Conservation (phyloP, 2,888 invertebrate genomes). For the Diarsia mendica region DNA sequence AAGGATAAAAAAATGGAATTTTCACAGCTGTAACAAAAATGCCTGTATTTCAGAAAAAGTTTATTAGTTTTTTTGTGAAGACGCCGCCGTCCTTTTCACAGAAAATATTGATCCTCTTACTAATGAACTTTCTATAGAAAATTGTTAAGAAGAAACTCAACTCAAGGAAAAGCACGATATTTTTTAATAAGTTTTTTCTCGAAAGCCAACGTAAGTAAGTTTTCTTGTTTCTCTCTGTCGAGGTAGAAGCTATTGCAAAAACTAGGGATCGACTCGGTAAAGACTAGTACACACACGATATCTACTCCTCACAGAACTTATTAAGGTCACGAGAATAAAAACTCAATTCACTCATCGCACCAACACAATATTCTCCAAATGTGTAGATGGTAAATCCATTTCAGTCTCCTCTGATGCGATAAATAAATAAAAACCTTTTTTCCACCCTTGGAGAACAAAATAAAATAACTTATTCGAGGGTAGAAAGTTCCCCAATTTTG, state of each 20-base stretch:
- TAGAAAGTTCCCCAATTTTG: conserved; percentile 56
- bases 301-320: conserved; percentile 28
- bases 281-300: conserved; percentile 47
- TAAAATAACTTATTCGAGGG: conserved; percentile 53
- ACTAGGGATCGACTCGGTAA: conserved; percentile 49
- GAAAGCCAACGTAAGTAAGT: conserved; percentile 56
- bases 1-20: background rate
- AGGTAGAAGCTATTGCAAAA: conserved; percentile 53
- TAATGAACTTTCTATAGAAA: background rate
- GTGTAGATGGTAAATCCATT: conserved; percentile 52
- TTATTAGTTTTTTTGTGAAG: background rate
- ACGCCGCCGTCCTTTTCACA: background rate
- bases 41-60: background rate
- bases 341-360: conserved; percentile 34
- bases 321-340: conserved; percentile 32
- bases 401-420: conserved; percentile 39
- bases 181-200: conserved; percentile 48
- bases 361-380: conserved; percentile 41
- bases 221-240: conserved; percentile 56
- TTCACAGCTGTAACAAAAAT: background rate
- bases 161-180: conserved; percentile 40
- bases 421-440: conserved; percentile 60
- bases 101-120: background rate
- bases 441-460: conserved; percentile 44
- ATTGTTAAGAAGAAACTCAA: conserved; percentile 17